phyloP scores from a whole-genome alignment of 1,140 invertebrate species.

The Sycophila sp. region DNA sequence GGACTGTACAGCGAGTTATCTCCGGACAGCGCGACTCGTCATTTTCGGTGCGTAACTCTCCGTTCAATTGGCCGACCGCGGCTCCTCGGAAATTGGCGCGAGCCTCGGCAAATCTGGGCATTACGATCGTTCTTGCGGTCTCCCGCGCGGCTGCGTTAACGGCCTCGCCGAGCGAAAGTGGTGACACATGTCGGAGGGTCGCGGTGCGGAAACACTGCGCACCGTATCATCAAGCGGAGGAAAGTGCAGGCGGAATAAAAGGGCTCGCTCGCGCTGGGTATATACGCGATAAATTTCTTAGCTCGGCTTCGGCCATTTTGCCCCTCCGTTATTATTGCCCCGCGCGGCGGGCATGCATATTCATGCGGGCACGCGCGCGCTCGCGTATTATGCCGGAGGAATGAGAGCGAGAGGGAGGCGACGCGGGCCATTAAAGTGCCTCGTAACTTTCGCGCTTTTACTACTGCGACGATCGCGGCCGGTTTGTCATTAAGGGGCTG shows the following conservation, averaged over 20 bases:
- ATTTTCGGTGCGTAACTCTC: conserved; percentile 4
- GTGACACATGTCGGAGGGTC: conserved; percentile 1
- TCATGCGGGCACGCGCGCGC: conserved; percentile 1
- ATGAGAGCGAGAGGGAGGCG: background rate
- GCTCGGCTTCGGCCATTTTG: conserved; percentile 21
- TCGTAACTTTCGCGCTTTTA: conserved; percentile 35
- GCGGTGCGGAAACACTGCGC: background rate
- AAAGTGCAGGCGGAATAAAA: conserved; percentile 16
- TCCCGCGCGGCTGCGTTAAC: background rate
- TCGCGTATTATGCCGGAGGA: background rate
- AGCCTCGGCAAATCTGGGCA: conserved; percentile 6
- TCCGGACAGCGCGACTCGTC: background rate
- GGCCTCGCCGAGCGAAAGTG: background rate
- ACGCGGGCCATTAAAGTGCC: conserved; percentile 5
- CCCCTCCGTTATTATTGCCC: conserved; percentile 16
- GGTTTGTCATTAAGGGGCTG: conserved; percentile 43
- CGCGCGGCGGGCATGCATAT: conserved; percentile 22
- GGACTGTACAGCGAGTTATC: background rate
- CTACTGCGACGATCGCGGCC: conserved; percentile 21
- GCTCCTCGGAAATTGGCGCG: conserved; percentile 15
- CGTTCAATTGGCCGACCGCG: background rate
- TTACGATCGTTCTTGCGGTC: conserved; percentile 23
- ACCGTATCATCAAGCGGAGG: conserved; percentile 11
- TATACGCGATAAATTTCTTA: conserved; percentile 31
- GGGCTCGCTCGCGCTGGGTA: background rate